Evolutionary conservation across 2,888 invertebrate genomes (phyloP).

Genomic region (Hyppa rectilinea): DNA sequence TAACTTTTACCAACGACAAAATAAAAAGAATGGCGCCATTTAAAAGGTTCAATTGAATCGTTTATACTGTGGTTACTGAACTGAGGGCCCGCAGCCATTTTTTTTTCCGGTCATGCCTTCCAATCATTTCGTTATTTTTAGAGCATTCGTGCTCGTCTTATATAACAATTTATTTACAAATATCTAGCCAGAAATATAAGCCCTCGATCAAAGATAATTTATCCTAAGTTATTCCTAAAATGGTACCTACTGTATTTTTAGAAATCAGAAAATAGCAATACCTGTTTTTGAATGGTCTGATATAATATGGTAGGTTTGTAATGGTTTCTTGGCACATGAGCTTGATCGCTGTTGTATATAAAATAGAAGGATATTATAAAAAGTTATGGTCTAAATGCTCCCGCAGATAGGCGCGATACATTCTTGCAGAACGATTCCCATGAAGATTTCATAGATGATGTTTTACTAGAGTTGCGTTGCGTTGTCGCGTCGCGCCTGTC

Average conservation of each 20-base stretch:
- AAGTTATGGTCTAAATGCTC: background rate
- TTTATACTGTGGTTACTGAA: constrained; percentile 32
- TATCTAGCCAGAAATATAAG: constrained; percentile 34
- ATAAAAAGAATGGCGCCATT: constrained; percentile 31
- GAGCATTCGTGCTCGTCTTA: constrained; percentile 55
- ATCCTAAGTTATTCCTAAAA: constrained; percentile 28
- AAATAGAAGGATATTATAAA: background rate
- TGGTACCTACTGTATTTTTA: constrained; percentile 38
- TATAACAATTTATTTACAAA: constrained; percentile 50
- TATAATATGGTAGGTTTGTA: background rate
- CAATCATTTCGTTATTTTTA: constrained; percentile 49
- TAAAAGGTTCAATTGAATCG: constrained; percentile 39
- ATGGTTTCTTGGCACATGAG: constrained; percentile 28
- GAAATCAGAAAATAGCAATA: background rate
- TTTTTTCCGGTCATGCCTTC: constrained; percentile 44
- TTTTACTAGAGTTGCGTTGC: too few relatives aligned
- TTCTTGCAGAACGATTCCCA: too few relatives aligned
- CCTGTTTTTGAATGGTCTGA: background rate
- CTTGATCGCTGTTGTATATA: background rate
- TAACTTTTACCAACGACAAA: constrained; percentile 10
- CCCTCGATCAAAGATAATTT: constrained; percentile 4
- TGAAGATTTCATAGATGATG: too few relatives aligned
- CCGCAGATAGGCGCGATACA: too few relatives aligned
- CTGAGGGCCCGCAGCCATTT: constrained; percentile 24
- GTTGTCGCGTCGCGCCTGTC: too few relatives aligned